Base-by-base conservation (phyloP, 1,140 invertebrate species). In the Leucophenga varia region DNA sequence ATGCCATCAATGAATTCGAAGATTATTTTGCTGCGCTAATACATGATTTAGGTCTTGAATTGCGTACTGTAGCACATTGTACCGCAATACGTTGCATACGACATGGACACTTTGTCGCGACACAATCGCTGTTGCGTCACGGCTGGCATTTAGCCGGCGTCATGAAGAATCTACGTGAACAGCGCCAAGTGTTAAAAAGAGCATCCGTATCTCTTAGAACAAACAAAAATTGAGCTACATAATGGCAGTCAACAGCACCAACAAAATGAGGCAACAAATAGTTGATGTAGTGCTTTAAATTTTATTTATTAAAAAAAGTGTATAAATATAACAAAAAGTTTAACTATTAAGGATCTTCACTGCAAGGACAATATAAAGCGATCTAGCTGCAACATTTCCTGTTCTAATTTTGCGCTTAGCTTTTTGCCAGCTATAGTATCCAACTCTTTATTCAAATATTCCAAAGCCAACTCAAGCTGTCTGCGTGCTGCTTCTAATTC, bases 1-100 rank as follows among this genome's bases (percentile, higher is more conserved):
- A 92, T 54, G 83, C 85, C 38, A 85, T 93, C 21, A 94, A 95
- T 76, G 91, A 94, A 78, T 80, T 82, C 52, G 84, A 88, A 49
- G 75, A 80, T 14, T 95, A 88, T 68, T 72, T 97, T 8, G 83
- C 81, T 61, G 77, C 80, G 6, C 54, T 96, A 9, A 74, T 97
- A 5, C 79, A 89, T 80, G 87, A 95, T 45, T 75, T 97, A 36
- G 95, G 91, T 2, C 64, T 89, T 0, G 80, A 86, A 65, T 60
- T 96, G 16, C 86, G 87, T 57, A 84, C 85, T 19, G 81, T 81
- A n/a, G 94, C 94, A 2, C 82, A 88, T 47, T 92, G 90, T 64
- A 85, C 83, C 0, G 82, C 82, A 36, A 77, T 97, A 7, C 84
- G 90, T 44, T 91, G 92, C 61, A 82, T 91, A 14, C 81, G 90